A percentile compares a stretch with the other conserved stretches of the same genome.
Conservation (phyloP, 2,113 vertebrate genomes). For the Eleginops maclovinus region DNA sequence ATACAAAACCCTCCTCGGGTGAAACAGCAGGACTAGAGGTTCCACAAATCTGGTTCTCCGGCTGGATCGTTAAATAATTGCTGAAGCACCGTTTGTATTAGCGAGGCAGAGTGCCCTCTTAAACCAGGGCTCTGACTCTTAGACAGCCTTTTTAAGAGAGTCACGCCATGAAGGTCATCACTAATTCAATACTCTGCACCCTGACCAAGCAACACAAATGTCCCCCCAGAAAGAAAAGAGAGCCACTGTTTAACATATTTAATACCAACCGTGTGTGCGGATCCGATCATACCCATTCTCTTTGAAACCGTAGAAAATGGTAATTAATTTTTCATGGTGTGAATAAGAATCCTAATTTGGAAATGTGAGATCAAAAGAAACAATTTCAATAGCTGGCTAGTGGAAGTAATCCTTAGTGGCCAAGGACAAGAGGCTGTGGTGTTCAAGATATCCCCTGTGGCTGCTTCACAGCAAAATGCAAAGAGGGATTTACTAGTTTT, state of each 20-base stretch:
- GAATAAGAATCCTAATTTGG: slow-evolving; percentile 82
- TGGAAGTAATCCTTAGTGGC: slow-evolving; percentile 83
- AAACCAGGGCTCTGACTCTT: slow-evolving; percentile 63
- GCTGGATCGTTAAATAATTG: slow-evolving; percentile 53
- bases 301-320: slow-evolving; percentile 75
- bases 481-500: slow-evolving; percentile 48
- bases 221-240: slow-evolving; percentile 59
- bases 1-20: slow-evolving; percentile 30
- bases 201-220: slow-evolving; percentile 61
- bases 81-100: slow-evolving; percentile 50
- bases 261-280: slow-evolving; percentile 52
- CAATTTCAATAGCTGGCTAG: slow-evolving; percentile 70
- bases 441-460: slow-evolving; percentile 55
- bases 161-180: slow-evolving; percentile 68
- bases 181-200: slow-evolving; percentile 65
- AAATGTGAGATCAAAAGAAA: slow-evolving; percentile 80
- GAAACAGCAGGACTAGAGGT: slow-evolving; percentile 22
- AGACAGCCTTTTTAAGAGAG: slow-evolving; percentile 40
- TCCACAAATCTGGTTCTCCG: slow-evolving; percentile 37
- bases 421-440: slow-evolving; percentile 69
- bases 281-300: slow-evolving; percentile 69
- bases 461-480: slow-evolving; percentile 45
- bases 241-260: slow-evolving; percentile 71
- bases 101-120: slow-evolving; percentile 13
- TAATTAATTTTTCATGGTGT: slow-evolving; percentile 81